Base-by-base conservation (phyloP, 2,113 vertebrate genomes). In the Myrmecobius fasciatus region DNA sequence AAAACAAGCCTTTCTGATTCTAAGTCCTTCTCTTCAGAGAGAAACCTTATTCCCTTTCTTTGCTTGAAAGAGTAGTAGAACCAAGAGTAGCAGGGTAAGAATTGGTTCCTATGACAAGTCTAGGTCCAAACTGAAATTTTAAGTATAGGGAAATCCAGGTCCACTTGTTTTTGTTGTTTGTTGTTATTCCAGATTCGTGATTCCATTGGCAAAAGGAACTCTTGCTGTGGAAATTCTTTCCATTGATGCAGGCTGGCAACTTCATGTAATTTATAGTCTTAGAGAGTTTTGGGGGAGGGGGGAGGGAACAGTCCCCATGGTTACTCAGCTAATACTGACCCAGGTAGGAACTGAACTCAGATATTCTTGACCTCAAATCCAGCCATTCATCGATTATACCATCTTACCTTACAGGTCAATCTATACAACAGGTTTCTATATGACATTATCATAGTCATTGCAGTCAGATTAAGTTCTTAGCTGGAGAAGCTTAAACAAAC, bases 401-500 rank as follows among this genome's bases (percentile, higher is more conserved):
- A 75, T 75, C 1, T 36, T 67, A 75, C 67, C 31, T 67, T 14
- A n/a, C 36, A 75, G 67, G 12, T n/a, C 67, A 75, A 22, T 36
- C 67, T 43, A 75, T n/a, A 75, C 36, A n/a, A 75, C 5, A 75
- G 36, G 3, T n/a, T 67, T 36, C 14, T 67, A 14, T n/a, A 67
- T 60, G 11, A 28, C 12, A 60, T 60, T 60, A 60, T 31, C 28
- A 60, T 60, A n/a, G 12, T n/a, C 36, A 22, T 43, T 43, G 17
- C 5, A 83, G 14, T 43, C 67, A 83, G n/a, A 25, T 1, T 75
- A n/a, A 95, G 92, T 92, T 90, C 89, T 89, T 83, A 92, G 93
- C 53, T 96, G 93, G 48, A 93, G 89, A 97, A 92, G 60, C 92
- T 97, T 94, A 97, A 97, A 97, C 95, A 95, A 94, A 51, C 53